phyloP scores from a whole-genome alignment of 1,140 invertebrate genomes.

The Drosophila lowei region DNA sequence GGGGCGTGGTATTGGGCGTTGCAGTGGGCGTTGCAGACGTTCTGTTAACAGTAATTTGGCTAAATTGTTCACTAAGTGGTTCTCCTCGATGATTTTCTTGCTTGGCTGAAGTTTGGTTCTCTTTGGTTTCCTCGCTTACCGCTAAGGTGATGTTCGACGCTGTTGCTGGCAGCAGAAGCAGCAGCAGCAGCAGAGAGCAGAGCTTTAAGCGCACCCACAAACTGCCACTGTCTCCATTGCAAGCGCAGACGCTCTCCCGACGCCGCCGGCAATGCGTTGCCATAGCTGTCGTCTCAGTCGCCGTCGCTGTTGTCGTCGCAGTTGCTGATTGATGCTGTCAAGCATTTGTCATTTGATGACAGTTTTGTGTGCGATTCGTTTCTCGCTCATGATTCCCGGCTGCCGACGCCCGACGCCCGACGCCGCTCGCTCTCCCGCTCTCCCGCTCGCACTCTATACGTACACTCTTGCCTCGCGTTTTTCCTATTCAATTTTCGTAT shows the following conservation, averaged over 20 bases:
- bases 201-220: slow-evolving; percentile 9
- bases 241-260: slow-evolving; percentile 44
- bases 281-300: slow-evolving; percentile 47
- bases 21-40: slow-evolving; percentile 35
- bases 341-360: slow-evolving; percentile 83
- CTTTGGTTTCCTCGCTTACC: slow-evolving; percentile 42
- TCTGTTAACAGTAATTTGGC: slow-evolving; percentile 44
- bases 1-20: slow-evolving; percentile 31
- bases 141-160: slow-evolving; percentile 39
- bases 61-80: slow-evolving; percentile 27
- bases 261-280: slow-evolving; percentile 57
- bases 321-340: slow-evolving; percentile 82
- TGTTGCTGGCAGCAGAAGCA: slow-evolving; percentile 55
- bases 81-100: slow-evolving; percentile 8
- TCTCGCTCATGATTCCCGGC: slow-evolving; percentile 77
- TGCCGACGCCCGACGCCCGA: slow-evolving; percentile 26
- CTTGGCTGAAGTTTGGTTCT: slow-evolving; percentile 21
- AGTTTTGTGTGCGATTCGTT: slow-evolving; percentile 83
- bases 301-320: slow-evolving; percentile 34
- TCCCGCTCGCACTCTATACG: slow-evolving; percentile 8
- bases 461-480: slow-evolving; percentile 40
- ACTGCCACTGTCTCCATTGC: no score
- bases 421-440: slow-evolving; percentile 8
- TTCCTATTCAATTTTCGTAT: slow-evolving; percentile 40
- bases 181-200: slow-evolving; percentile 40